Base-by-base conservation (phyloP, 2,113 vertebrate genomes). In the Neolamprologus toae region DNA sequence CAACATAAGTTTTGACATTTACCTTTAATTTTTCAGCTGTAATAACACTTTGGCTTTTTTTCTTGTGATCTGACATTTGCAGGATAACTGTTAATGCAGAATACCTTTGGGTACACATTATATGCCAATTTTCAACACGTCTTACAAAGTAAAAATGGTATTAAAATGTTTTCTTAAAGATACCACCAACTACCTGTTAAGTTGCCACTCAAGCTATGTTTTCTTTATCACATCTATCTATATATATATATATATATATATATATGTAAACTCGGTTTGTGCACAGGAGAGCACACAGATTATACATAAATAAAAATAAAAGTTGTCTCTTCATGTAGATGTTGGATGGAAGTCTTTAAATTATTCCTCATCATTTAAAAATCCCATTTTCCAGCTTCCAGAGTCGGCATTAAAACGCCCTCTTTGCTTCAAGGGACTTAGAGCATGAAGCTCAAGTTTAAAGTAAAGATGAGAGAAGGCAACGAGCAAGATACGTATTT, bases 241-340 rank as follows among this genome's bases (percentile, higher is more conserved):
- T 4, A 0, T 21, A 2, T 53, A 3, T 9, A 0, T n/a, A n/a
- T n/a, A n/a, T n/a, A n/a, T 10, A 5, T 3, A 0, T 19, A 1
- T 35, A 2, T 5, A 1, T 21, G 0, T 45, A 73, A 23, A 26
- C 21, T 45, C 14, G 0, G 14, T 81, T 12, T 45, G 16, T 45
- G 21, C 35, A 28, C 54, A 28, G 42, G 16, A 17, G 10, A 49
- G 23, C 42, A 49, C 71, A 76, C 42, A 49, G 23, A 31, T 0
- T 1, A 16, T 16, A 63, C 37, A 42, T 81, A 81, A 71, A 26
- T 82, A 10, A 49, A 37, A 68, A 35, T 54, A 28, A 55, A 85
- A 47, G 10, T 47, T 54, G 8, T 40, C 5, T 49, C 28, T 51
- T 53, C 26, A 19, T 81, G 45, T 73, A 37, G 59, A 83, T 17